phyloP scores from a whole-genome alignment of 2,113 vertebrate genomes.

The Theristicus caerulescens region DNA sequence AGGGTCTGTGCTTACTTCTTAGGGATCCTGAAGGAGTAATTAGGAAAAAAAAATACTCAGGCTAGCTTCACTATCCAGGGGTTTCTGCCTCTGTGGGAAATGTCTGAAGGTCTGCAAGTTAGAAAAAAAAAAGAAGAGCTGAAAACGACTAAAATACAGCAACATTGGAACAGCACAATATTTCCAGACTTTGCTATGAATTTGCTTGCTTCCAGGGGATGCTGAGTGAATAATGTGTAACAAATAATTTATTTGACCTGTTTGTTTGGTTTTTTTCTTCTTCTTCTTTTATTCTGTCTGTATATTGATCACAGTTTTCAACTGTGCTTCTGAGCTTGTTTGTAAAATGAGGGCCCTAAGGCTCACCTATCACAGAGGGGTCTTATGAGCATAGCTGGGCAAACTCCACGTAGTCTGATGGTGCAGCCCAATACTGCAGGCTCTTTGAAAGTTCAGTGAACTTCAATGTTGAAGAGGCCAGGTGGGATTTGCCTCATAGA shows the following conservation, averaged over 20 bases:
- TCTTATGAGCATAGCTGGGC: neutral
- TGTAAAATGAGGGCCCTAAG: neutral
- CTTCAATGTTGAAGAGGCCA: neutral
- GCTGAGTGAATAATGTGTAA: neutral
- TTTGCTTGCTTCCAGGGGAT: neutral
- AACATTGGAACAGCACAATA: neutral
- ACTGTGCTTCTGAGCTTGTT: neutral
- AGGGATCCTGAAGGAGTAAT: neutral
- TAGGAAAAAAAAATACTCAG: neutral
- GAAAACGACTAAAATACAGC: neutral
- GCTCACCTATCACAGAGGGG: neutral
- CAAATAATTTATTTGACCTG: neutral
- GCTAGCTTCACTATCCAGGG: neutral
- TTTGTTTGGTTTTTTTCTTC: neutral
- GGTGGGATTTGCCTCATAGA: neutral
- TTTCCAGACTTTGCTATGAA: neutral
- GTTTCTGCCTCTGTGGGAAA: neutral
- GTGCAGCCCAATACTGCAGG: neutral
- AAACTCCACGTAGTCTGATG: neutral
- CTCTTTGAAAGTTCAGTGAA: neutral
- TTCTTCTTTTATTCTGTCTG: neutral
- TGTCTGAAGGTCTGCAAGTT: neutral
- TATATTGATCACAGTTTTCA: neutral
- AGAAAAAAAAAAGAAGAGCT: neutral
- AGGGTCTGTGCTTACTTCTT: neutral